A percentile compares a stretch with the other conserved stretches of the same genome.
These are phyloP conservation scores for Onchidella celtica DNA, from an alignment of 2,888 invertebrate species.

Conservation along the genomic window DNA sequence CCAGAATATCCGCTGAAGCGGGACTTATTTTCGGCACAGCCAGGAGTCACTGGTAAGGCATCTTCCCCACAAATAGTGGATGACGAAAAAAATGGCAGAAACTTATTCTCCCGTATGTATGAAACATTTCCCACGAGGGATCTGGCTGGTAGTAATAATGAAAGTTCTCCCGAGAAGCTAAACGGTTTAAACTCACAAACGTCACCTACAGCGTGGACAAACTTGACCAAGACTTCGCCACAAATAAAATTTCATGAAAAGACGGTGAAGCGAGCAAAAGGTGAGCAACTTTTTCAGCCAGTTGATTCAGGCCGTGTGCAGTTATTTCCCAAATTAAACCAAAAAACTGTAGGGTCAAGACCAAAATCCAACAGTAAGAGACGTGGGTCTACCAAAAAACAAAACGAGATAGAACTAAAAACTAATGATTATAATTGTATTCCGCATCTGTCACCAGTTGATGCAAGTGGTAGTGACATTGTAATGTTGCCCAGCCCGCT, in stretches of 20 bases:
- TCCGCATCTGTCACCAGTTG: background rate
- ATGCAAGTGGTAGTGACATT: background rate
- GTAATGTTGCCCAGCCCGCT: constrained; percentile 10
- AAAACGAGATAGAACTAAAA: background rate
- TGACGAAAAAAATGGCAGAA: background rate
- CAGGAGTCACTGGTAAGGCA: background rate
- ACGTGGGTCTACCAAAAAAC: background rate
- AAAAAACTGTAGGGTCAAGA: too few relatives aligned
- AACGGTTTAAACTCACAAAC: background rate
- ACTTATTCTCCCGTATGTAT: background rate
- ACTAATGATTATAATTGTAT: background rate
- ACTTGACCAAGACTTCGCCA: background rate
- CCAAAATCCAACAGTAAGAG: background rate
- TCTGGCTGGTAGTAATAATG: background rate
- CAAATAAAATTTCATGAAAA: too few relatives aligned
- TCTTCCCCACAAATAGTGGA: too few relatives aligned
- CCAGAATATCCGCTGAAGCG: background rate
- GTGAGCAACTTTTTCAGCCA: too few relatives aligned
- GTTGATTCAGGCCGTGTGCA: background rate
- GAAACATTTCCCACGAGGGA: background rate
- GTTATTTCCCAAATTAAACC: background rate
- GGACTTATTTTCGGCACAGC: background rate
- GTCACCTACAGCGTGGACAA: background rate
- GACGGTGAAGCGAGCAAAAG: too few relatives aligned
- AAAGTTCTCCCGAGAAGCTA: background rate